Evolutionary conservation across 2,888 invertebrate genomes (phyloP).

Genomic region (Tridacna gigas): DNA sequence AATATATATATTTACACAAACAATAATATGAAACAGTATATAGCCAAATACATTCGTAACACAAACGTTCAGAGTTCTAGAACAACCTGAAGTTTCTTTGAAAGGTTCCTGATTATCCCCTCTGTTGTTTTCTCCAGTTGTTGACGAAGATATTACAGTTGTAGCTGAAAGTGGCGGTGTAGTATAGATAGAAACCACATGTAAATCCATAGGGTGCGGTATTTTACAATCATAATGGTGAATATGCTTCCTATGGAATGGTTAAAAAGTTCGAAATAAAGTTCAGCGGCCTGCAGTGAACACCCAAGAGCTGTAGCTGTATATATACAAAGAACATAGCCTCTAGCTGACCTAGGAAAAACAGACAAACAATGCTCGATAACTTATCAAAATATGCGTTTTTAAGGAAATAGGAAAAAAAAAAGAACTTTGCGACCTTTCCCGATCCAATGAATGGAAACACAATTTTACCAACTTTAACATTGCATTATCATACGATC

Average conservation of each 20-base stretch:
- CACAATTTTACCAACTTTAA: too few relatives aligned
- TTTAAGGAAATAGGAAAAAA: too few relatives aligned
- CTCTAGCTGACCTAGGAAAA: conserved; percentile 70
- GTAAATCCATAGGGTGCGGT: conserved; percentile 69
- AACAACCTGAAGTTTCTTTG: neutral
- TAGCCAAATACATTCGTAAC: too few relatives aligned
- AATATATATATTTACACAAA: too few relatives aligned
- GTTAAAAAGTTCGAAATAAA: conserved; percentile 74
- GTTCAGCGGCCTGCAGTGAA: conserved; percentile 74
- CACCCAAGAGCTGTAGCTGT: conserved; percentile 76
- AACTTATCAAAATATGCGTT: too few relatives aligned
- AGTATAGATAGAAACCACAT: conserved; percentile 68
- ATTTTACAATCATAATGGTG: conserved; percentile 58
- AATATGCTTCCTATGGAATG: conserved; percentile 64
- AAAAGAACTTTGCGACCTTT: too few relatives aligned
- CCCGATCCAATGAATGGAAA: too few relatives aligned
- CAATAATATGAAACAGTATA: too few relatives aligned
- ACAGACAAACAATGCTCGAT: too few relatives aligned
- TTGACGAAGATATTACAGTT: conserved; percentile 13
- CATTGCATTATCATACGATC: too few relatives aligned
- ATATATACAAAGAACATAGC: conserved; percentile 77
- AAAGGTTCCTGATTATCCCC: conserved; percentile 17
- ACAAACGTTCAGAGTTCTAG: too few relatives aligned
- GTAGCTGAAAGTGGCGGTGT: conserved; percentile 63
- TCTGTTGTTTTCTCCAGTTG: neutral